phyloP scores from a whole-genome alignment of 2,888 invertebrate genomes.

The Pristionchus arcanus region DNA sequence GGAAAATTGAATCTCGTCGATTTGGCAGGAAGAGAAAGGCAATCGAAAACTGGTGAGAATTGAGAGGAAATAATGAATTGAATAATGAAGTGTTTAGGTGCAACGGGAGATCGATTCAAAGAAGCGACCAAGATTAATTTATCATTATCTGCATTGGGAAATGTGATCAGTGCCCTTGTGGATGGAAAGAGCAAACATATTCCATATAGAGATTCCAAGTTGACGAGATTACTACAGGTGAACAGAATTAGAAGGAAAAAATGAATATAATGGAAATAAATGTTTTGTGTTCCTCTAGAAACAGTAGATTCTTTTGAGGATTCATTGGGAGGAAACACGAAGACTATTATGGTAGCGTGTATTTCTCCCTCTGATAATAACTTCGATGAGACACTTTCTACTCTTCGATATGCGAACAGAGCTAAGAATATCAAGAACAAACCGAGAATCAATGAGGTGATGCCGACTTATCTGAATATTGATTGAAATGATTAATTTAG shows the following conservation, averaged over 20 bases:
- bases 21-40: constrained; percentile 91
- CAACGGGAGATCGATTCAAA: constrained; percentile 84
- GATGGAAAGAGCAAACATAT: constrained; percentile 98
- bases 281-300: background rate
- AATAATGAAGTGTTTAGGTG: constrained; percentile 82
- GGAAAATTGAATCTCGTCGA: constrained; percentile 92
- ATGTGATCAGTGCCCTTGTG: constrained; percentile 97
- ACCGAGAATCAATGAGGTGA: constrained; percentile 95
- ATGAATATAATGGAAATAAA: background rate
- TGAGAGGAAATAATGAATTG: background rate
- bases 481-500: constrained; percentile 84
- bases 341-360: constrained; percentile 99
- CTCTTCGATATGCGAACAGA: constrained; percentile 88
- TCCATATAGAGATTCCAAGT: constrained; percentile 97
- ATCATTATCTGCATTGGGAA: constrained; percentile 95
- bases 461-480: background rate
- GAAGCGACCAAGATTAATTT: constrained; percentile 99
- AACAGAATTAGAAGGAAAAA: background rate
- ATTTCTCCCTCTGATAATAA: constrained; percentile 98
- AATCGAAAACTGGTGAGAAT: constrained; percentile 85
- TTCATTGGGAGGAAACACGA: constrained; percentile 97
- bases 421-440: constrained; percentile 99
- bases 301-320: constrained; percentile 85
- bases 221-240: constrained; percentile 92
- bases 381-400: constrained; percentile 93